Evolutionary conservation across 2,888 invertebrate species (phyloP), one percentile per base, ranked within the genome.

Genomic region (Oxytorus armatus): DNA sequence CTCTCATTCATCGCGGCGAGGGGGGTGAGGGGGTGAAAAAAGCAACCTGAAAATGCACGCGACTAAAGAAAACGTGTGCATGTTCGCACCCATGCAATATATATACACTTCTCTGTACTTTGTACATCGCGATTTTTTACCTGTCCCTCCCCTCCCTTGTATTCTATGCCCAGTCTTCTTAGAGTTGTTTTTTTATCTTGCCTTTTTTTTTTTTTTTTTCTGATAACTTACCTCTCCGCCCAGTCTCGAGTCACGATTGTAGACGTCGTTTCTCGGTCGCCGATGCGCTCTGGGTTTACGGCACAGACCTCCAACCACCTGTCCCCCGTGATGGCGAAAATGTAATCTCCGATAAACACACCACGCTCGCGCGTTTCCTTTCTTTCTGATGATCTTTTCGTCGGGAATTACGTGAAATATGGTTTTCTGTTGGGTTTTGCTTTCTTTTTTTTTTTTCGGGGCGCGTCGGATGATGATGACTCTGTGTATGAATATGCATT

Each of bases 151-250:
- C n/a, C n/a, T 70, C 69, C 59, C 10, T 63, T 25, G n/a, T 74
- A 65, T 44, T 39, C 16, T 0, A 29, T 29, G 18, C n/a, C 75
- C 78, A 72, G 73, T 70, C 74, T 76, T 73, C 68, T n/a, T 69
- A 80, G 72, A 72, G 61, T 68, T 53, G 65, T 61, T 63, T 47
- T 53, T 76, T 73, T 14, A 47, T 42, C 11, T 18, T 21, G 16
- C 21, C 18, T 18, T 11, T 49, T 49, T 49, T 11, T n/a, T 18
- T 49, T 21, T 11, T 8, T 18, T 11, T 49, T 49, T 49, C 21
- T n/a, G 3, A 21, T 21, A 49, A 49, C 16, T 49, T 49, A 7
- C 16, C 21, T 49, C 49, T 21, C 21, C 10, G 49, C 49, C 16
- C 14, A 57, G 49, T 61, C 14, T 47, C 59, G 49, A 21, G 21